Evolutionary conservation across 1,140 invertebrate genomes (phyloP), one percentile per base, ranked within the genome.

Genomic region (Goniozus legneri): DNA sequence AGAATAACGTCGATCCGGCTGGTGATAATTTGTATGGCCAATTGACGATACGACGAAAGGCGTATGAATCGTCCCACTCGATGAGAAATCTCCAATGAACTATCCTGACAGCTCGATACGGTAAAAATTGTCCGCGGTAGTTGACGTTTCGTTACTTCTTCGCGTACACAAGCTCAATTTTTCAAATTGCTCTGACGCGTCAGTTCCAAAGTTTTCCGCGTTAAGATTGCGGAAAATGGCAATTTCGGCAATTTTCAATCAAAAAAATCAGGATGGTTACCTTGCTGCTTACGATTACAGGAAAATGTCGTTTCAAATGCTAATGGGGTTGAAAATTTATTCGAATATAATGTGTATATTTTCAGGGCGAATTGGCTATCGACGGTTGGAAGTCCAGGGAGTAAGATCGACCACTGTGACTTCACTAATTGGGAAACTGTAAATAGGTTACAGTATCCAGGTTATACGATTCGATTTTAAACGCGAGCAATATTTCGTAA

Each of bases 381-480:
- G 10, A 86, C 82, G 21, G 87, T 85, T 8, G 91, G 92, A 15
- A 90, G 89, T 50, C 91, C 91, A 1, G 89, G 88, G 37, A 85
- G 86, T 62, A 80, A 88, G 72, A 91, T 95, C 47, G 84, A 92
- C 50, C 82, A 82, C 34, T 89, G 88, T 60, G 88, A 92, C 51
- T 78, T 93, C 18, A 80, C 80, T 34, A 92, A 92, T 68, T 88
- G 86, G 81, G 84, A 88, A 61, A 87, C 84, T 58, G 77, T 92
- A 15, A 79, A 83, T n/a, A 81, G 82, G 58, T 80, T 83, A 49
- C 87, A 89, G 44, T 92, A 90, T 69, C 82, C 82, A 62, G 84
- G 84, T 50, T 95, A 92, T 66, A 84, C 81, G 37, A 87, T 93
- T 75, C 79, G 91, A 58, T 93, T 93, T 77, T 93, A 78, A 83